Conservation (phyloP, 2,797 vertebrate species). For the Pseudochromis fuscus region DNA sequence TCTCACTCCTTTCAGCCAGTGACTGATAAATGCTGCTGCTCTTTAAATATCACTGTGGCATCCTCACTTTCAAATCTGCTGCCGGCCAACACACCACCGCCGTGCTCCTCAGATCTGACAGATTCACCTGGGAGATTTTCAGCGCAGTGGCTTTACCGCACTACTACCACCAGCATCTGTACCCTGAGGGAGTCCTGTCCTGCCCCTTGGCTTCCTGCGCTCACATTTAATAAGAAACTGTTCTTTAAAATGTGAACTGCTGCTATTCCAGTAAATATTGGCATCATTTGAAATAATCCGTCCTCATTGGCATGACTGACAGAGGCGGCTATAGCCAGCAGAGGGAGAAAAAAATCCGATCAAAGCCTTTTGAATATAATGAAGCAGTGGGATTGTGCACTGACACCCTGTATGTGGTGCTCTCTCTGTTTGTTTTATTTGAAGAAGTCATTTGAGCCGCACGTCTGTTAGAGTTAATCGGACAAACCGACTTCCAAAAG, state of each 20-base stretch:
- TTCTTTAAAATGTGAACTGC: background rate
- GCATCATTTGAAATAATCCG: background rate
- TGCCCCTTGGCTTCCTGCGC: background rate
- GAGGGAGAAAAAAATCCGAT: background rate
- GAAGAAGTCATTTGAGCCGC: constrained; percentile 15
- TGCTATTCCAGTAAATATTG: background rate
- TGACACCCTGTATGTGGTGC: background rate
- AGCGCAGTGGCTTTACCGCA: background rate
- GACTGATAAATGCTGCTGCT: background rate
- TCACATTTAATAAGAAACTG: background rate
- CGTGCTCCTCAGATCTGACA: too few relatives aligned
- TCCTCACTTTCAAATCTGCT: too few relatives aligned
- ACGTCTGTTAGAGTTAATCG: constrained; percentile 1
- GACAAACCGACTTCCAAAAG: constrained; percentile 11
- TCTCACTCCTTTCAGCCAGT: background rate
- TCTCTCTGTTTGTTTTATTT: constrained; percentile 12
- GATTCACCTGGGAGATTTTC: background rate
- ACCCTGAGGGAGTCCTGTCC: background rate
- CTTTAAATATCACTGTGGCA: too few relatives aligned
- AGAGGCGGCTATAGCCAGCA: background rate
- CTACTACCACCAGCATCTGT: background rate
- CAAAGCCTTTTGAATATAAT: constrained; percentile 6
- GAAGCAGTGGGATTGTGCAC: background rate
- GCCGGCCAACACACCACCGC: too few relatives aligned
- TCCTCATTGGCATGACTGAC: constrained; percentile 4